Evolutionary conservation across 35 echinoderm and acorn worm genomes (phyloP), one percentile per base, ranked within the genome.

Genomic region (Diadema setosum): DNA sequence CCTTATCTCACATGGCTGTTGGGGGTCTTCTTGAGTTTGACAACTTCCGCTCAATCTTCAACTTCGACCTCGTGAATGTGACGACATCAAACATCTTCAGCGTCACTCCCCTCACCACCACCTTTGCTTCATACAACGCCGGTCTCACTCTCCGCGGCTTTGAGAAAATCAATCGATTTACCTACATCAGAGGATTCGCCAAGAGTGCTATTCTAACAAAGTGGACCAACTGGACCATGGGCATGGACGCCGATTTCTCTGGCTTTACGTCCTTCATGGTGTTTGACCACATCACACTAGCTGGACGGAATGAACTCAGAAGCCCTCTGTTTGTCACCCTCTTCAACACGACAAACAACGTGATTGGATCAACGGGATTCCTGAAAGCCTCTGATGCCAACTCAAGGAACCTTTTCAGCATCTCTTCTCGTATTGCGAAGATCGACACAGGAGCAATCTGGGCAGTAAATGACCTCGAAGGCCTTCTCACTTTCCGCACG

Each of bases 1-100:
- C 91, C 12, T 16, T 93, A 17, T 65, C 49, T 32, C 42, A 84
- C 35, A 48, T 81, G 46, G 81, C 70, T 45, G 61, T 52, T 35
- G 42, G 57, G 29, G 70, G 59, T 58, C 59, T 64, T 17, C 58
- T 76, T 40, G 81, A 88, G 32, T 56, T 93, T 41, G 30, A 88
- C 1, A 78, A 93, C 63, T 93, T 88, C 80, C 86, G 80, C 15
- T 45, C 85, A 32, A 24, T 89, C n/a, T 84, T 93, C 9, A 45
- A 78, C 35, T 93, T 93, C 45, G 65, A 84, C 14, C 86, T 41
- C 2, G 85, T 93, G 55, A 82, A 74, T 29, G 49, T 58, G 14
- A 65, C 24, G 25, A 82, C 80, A 20, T 45, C 50, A 31, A 83
- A 57, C 24, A 73, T 32, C 21, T 44, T 90, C 59, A 48, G 18